A percentile compares a stretch with the other conserved stretches of the same genome.
phyloP scores from a whole-genome alignment of 2,113 vertebrate genomes.

The human (Homo sapiens) region DNA sequence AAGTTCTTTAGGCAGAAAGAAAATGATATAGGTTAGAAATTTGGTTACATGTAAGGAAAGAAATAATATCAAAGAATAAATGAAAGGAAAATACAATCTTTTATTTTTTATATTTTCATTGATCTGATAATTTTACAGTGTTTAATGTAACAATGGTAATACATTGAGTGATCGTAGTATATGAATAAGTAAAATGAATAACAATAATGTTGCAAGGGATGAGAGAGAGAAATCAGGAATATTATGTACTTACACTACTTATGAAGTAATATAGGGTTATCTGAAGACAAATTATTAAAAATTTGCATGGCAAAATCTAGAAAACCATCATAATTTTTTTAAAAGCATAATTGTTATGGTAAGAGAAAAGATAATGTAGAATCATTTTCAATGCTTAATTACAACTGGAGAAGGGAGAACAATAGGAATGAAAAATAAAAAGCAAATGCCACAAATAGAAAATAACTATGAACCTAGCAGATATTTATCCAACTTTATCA shows the following conservation, averaged over 20 bases:
- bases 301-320: neutral
- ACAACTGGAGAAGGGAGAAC: neutral
- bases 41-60: neutral
- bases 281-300: neutral
- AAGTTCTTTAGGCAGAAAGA: neutral
- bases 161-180: neutral
- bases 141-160: neutral
- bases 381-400: neutral
- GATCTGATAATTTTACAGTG: neutral
- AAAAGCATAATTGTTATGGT: neutral
- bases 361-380: neutral
- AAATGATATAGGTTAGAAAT: neutral
- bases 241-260: neutral
- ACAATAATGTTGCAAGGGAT: neutral
- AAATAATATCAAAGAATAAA: neutral
- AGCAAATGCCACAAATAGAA: neutral
- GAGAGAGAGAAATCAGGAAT: neutral
- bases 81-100: neutral
- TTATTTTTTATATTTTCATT: neutral
- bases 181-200: neutral
- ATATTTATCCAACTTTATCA: neutral
- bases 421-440: neutral
- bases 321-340: neutral
- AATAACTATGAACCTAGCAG: neutral
- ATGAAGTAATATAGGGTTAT: neutral